phyloP scores from a whole-genome alignment of 2,113 vertebrate species.

The Semnopithecus entellus region DNA sequence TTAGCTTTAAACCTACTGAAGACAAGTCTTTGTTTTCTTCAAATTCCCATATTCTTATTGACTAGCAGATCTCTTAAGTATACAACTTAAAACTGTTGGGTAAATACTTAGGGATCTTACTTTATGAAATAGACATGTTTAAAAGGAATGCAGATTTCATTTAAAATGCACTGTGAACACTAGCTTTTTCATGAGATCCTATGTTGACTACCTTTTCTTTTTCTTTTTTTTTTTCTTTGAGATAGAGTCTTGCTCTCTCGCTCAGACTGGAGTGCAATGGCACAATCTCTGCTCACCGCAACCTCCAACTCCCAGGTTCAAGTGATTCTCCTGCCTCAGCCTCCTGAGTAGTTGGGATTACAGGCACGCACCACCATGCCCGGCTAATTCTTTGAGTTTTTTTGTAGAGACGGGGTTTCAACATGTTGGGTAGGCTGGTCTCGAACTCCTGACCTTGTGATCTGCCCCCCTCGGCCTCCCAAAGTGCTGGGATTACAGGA shows the following conservation, averaged over 20 bases:
- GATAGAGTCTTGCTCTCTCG: no score
- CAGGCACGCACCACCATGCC: fast-evolving
- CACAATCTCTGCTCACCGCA: no score
- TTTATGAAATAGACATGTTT: background rate
- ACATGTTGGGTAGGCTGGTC: no score
- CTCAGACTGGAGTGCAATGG: no score
- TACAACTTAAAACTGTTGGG: background rate
- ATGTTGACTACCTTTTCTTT: background rate
- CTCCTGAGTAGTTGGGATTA: no score
- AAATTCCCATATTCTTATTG: background rate
- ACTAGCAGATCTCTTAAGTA: background rate
- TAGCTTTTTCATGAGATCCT: background rate
- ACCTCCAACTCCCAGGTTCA: no score
- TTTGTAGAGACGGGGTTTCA: no score
- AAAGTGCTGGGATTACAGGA: no score
- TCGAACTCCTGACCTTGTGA: fast-evolving
- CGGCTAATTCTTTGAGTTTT: no score
- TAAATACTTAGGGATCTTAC: constrained; percentile 1
- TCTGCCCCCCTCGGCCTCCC: no score
- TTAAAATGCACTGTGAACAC: background rate
- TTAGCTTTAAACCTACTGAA: background rate
- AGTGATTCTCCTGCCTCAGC: no score
- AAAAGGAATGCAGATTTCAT: constrained; percentile 31
- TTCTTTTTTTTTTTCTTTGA: background rate
- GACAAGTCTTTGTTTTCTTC: background rate